A percentile compares a stretch with the other conserved stretches of the same genome.
Evolutionary conservation across 2,797 vertebrate genomes (phyloP).

Genomic region (Diplodus sargus): DNA sequence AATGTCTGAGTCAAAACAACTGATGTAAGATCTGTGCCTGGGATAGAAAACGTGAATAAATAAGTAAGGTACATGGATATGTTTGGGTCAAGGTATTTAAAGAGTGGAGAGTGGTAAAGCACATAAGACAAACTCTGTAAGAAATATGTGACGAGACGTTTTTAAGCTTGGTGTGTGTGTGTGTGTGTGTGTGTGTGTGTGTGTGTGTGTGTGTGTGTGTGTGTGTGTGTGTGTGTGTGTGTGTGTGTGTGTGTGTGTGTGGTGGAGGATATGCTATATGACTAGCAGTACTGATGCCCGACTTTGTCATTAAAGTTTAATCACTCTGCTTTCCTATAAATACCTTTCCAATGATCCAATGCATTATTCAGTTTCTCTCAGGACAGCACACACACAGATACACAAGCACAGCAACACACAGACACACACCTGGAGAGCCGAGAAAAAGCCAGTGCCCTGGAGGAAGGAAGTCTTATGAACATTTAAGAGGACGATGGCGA

Average conservation of each 20-base stretch:
- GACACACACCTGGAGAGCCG: conserved; percentile 58
- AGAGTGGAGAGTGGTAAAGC: conserved; percentile 33
- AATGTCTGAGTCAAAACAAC: conserved; percentile 4
- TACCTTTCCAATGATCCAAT: conserved; percentile 83
- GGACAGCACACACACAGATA: conserved; percentile 47
- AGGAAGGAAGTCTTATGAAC: conserved; percentile 54
- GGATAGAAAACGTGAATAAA: not conserved
- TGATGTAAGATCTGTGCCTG: too few relatives aligned
- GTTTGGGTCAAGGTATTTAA: conserved; percentile 50
- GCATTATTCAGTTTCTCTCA: conserved; percentile 82
- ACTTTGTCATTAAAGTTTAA: conserved; percentile 83
- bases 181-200: conserved; percentile 12
- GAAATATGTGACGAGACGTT: conserved; percentile 38
- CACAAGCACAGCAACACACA: conserved; percentile 34
- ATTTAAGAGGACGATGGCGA: conserved; percentile 56
- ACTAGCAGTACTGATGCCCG: conserved; percentile 67
- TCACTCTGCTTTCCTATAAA: conserved; percentile 82
- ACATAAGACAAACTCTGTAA: conserved; percentile 34
- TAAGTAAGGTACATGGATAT: not conserved
- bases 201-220: conserved; percentile 11
- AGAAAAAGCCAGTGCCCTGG: conserved; percentile 36
- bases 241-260: conserved; percentile 25
- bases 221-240: conserved; percentile 25
- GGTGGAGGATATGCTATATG: conserved; percentile 58
- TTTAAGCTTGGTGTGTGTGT: not conserved